These are phyloP conservation scores for Acrocera orbiculus DNA, from an alignment of 2,888 invertebrate species.

Conservation along the genomic window DNA sequence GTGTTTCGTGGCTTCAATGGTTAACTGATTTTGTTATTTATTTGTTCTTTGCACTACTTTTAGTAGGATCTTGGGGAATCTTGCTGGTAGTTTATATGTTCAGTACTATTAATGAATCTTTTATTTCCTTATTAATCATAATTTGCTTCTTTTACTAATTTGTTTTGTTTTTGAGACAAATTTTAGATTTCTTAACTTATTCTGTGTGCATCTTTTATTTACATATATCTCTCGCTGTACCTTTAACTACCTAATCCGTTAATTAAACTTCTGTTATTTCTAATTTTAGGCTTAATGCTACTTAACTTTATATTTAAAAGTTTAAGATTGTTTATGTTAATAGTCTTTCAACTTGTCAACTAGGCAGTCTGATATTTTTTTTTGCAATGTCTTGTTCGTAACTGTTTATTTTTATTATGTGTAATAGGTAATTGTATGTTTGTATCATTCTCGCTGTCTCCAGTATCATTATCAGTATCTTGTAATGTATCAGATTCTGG, in stretches of 20 bases:
- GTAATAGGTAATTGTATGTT: background rate
- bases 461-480: background rate
- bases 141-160: slow-evolving; percentile 5
- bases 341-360: slow-evolving; percentile 1
- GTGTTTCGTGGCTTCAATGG: slow-evolving; percentile 1
- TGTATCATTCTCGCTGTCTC: slow-evolving; percentile 1
- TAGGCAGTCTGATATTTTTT: slow-evolving; percentile 3
- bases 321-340: slow-evolving; percentile 4
- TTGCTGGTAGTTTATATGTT: slow-evolving; percentile 11
- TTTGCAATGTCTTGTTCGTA: slow-evolving; percentile 3
- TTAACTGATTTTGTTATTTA: background rate
- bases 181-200: slow-evolving; percentile 5
- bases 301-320: slow-evolving; percentile 2
- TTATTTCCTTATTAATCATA: slow-evolving; percentile 9
- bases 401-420: slow-evolving; percentile 2
- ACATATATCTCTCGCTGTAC: slow-evolving; percentile 6
- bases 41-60: slow-evolving; percentile 5
- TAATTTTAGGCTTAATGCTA: slow-evolving; percentile 1
- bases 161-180: slow-evolving; percentile 2
- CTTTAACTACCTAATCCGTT: slow-evolving; percentile 3
- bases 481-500: background rate
- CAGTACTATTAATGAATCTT: slow-evolving; percentile 11
- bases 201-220: background rate
- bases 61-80: slow-evolving; percentile 5
- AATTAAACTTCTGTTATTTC: slow-evolving; percentile 2